Percentiles rank a stretch among this genome's conserved stretches.
phyloP scores from a whole-genome alignment of 1,140 invertebrate species.

The Calycopis cecrops region DNA sequence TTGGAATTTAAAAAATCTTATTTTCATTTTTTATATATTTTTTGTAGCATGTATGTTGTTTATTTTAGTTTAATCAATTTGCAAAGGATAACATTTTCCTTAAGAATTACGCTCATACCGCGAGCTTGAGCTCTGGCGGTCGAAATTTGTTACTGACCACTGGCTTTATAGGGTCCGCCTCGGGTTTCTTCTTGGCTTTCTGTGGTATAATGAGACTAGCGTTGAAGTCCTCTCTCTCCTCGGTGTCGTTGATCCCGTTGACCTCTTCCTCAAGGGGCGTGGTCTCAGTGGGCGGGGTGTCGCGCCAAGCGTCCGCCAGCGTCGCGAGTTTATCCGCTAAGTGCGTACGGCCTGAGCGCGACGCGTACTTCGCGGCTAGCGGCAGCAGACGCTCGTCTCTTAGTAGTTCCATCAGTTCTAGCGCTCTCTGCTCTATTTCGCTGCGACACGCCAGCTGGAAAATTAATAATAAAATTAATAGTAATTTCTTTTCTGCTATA shows the following conservation, averaged over 20 bases:
- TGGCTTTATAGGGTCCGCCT: constrained; percentile 56
- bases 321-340: constrained; percentile 83
- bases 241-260: constrained; percentile 31
- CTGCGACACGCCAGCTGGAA: constrained; percentile 86
- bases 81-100: no score
- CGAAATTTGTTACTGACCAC: constrained; percentile 48
- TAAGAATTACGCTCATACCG: no score
- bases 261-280: constrained; percentile 63
- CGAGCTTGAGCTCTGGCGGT: not conserved
- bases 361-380: constrained; percentile 91
- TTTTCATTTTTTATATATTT: no score
- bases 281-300: constrained; percentile 50
- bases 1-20: no score
- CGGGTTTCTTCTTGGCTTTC: constrained; percentile 51
- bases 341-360: constrained; percentile 82
- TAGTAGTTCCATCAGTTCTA: constrained; percentile 91
- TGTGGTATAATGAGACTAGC: constrained; percentile 64
- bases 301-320: constrained; percentile 50
- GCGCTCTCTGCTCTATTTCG: constrained; percentile 89
- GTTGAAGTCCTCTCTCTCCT: constrained; percentile 46
- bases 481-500: not conserved
- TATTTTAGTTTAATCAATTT: no score
- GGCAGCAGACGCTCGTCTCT: constrained; percentile 85
- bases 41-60: no score
- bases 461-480: no score